Conservation (phyloP, 2,797 vertebrate genomes). For the Diglossa cyanea region DNA sequence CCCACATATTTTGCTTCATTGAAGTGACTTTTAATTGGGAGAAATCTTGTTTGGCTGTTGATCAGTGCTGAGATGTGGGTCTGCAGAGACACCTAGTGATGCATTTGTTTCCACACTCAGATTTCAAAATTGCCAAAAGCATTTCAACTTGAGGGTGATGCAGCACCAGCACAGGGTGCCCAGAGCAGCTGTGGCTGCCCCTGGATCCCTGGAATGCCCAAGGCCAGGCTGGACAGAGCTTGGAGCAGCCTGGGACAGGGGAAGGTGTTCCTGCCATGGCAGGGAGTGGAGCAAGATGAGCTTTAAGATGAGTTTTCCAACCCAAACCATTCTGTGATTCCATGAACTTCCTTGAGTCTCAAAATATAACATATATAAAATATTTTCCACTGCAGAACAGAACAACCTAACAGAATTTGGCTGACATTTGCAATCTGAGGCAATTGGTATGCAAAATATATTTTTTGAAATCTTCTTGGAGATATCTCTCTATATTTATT, state of each 20-base stretch:
- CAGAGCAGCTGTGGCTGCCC: not conserved
- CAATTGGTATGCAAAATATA: not conserved
- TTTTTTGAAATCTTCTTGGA: not conserved
- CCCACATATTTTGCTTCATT: not conserved
- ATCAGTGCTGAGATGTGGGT: not conserved
- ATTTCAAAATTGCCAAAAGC: not conserved
- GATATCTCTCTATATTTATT: not conserved
- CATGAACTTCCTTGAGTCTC: not conserved
- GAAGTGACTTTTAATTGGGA: not conserved
- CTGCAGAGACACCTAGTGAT: constrained; percentile 48
- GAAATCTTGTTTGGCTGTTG: not conserved
- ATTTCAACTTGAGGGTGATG: not conserved
- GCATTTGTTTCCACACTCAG: not conserved
- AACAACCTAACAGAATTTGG: not conserved
- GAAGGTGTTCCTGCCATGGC: not conserved
- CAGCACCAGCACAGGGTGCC: not conserved
- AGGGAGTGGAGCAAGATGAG: accelerated
- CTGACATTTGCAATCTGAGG: constrained; percentile 11
- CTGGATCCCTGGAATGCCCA: not conserved
- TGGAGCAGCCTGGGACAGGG: accelerated
- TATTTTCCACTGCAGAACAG: not conserved
- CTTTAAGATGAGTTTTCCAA: not conserved
- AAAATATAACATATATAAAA: not conserved
- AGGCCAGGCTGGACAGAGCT: accelerated
- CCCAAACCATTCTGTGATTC: not conserved